Percentiles rank a stretch among this genome's conserved stretches.
Conservation (phyloP, 1,140 invertebrate genomes). For the Trachelipus rathkii region DNA sequence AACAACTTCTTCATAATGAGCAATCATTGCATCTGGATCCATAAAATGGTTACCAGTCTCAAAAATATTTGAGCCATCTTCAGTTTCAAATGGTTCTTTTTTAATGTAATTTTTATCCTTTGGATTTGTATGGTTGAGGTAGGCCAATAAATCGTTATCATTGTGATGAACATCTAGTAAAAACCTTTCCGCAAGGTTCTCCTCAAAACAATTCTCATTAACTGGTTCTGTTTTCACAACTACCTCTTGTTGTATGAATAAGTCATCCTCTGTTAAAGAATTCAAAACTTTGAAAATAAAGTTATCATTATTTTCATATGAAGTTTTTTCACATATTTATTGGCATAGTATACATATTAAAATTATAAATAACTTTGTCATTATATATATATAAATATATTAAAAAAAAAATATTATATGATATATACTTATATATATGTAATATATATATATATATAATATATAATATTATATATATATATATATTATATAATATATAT, state of each 20-base stretch:
- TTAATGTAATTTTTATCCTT: not conserved
- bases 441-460: too few relatives aligned
- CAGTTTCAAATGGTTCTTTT: not conserved
- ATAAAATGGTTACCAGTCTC: not conserved
- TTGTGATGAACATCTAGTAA: not conserved
- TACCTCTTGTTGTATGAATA: not conserved
- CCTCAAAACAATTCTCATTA: not conserved
- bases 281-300: too few relatives aligned
- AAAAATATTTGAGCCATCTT: not conserved
- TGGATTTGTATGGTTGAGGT: not conserved
- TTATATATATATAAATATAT: too few relatives aligned
- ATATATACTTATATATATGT: too few relatives aligned
- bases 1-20: slow-evolving; percentile 3
- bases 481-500: too few relatives aligned
- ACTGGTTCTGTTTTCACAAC: not conserved
- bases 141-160: not conserved
- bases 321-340: too few relatives aligned
- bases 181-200: not conserved
- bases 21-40: not conserved
- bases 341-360: too few relatives aligned
- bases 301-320: too few relatives aligned
- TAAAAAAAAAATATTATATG: too few relatives aligned
- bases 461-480: too few relatives aligned
- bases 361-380: too few relatives aligned
- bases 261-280: not conserved